Evolutionary conservation across 2,797 vertebrate genomes (phyloP).

Genomic region (Emys orbicularis): DNA sequence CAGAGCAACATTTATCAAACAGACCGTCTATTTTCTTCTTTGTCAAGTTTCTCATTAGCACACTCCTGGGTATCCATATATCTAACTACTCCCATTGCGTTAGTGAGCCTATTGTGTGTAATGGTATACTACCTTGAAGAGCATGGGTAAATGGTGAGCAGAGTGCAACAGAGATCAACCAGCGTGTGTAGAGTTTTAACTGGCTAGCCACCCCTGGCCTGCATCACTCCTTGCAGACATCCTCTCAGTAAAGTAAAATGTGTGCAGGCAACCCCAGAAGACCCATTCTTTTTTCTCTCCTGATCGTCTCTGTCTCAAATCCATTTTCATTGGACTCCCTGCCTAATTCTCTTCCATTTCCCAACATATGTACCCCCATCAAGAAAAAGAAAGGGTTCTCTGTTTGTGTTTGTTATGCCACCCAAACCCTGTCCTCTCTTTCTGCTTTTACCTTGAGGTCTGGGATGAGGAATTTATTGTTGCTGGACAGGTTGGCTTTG

Average conservation of each 20-base stretch:
- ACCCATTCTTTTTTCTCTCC: neutral
- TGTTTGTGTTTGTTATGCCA: neutral
- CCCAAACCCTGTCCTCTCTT: neutral
- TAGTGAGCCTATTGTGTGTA: neutral
- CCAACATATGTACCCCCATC: neutral
- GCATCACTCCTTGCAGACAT: neutral
- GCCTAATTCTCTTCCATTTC: neutral
- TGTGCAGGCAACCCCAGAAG: neutral
- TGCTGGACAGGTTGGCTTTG: slow-evolving; percentile 89
- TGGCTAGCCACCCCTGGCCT: neutral
- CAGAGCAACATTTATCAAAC: neutral
- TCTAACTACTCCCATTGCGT: neutral
- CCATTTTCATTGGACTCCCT: neutral
- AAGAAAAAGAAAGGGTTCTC: neutral
- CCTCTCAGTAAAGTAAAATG: neutral
- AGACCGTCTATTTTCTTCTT: neutral
- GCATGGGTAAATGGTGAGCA: neutral
- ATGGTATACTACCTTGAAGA: neutral
- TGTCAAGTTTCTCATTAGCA: neutral
- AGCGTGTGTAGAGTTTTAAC: neutral
- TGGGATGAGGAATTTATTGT: slow-evolving; percentile 92
- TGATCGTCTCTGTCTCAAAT: neutral
- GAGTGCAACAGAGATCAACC: neutral
- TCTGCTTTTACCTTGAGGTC: slow-evolving; percentile 91
- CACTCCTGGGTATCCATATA: neutral